These are phyloP conservation scores for Trogon melanurus DNA, from an alignment of 2,113 vertebrate genomes.

Conservation along the genomic window DNA sequence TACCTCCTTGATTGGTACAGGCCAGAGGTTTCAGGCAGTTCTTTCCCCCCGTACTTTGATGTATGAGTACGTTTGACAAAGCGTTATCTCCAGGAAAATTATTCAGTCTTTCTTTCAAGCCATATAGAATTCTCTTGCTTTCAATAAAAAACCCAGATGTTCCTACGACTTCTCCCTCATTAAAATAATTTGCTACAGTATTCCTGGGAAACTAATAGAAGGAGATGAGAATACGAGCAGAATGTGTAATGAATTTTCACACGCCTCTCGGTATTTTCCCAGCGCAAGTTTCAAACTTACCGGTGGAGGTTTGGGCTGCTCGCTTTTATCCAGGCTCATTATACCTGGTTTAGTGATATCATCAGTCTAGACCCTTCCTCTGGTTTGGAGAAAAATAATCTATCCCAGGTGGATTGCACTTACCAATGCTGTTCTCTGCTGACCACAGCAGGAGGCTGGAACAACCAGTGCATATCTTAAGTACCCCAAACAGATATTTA, in stretches of 20 bases:
- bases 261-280: background rate
- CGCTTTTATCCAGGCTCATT: background rate
- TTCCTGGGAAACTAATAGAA: slow-evolving; percentile 50
- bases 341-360: background rate
- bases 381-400: background rate
- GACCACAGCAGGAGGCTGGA: background rate
- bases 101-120: slow-evolving; percentile 37
- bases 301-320: background rate
- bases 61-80: slow-evolving; percentile 9
- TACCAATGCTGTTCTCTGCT: background rate
- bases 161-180: slow-evolving; percentile 42
- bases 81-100: slow-evolving; percentile 8
- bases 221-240: slow-evolving; percentile 11
- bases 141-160: slow-evolving; percentile 55
- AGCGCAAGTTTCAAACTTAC: background rate
- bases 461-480: background rate
- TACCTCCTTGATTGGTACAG: background rate
- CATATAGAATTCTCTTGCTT: slow-evolving; percentile 47
- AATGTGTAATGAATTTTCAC: slow-evolving; percentile 38
- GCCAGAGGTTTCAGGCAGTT: background rate
- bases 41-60: background rate
- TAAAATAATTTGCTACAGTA: slow-evolving; percentile 54
- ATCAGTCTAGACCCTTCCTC: background rate
- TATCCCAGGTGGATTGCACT: background rate
- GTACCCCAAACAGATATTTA: background rate